phyloP scores from a whole-genome alignment of 1,140 invertebrate genomes.

The Caenorhabditis elegans region WBcel235 BX284605.5:9446001-9446500 shows the following conservation, averaged over 20 bases:
- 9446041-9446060: background rate
- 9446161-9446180: background rate
- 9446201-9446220: background rate
- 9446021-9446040: background rate
- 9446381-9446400: constrained; percentile 18
- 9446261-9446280: too few species aligned
- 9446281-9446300: too few species aligned
- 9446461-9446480: constrained; percentile 22
- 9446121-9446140: too few species aligned
- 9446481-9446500: background rate
- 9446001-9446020: background rate
- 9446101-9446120: too few species aligned
- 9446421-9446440: background rate
- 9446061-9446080: background rate
- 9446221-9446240: constrained; percentile 2
- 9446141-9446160: background rate
- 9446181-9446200: background rate
- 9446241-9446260: too few species aligned
- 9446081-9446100: too few species aligned
- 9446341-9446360: background rate
- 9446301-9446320: constrained; percentile 27
- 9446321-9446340: constrained; percentile 13
- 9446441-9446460: constrained; percentile 17
- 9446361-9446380: background rate
- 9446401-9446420: background rate